Evolutionary conservation across 2,113 vertebrate species (phyloP), one percentile per base, ranked within the genome.

Genomic region (Shinisaurus crocodilurus): DNA sequence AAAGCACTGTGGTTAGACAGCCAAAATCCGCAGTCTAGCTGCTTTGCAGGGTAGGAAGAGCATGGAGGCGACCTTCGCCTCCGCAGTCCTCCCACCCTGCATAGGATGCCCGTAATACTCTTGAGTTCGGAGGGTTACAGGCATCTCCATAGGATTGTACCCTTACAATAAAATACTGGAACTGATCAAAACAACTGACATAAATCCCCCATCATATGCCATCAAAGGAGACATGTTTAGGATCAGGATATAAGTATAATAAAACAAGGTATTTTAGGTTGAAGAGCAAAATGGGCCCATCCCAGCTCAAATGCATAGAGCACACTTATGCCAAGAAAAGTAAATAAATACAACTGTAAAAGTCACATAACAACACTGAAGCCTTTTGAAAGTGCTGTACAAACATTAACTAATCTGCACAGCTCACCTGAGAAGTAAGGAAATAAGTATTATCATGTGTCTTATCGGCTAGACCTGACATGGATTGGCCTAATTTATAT

Each of bases 351-450:
- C 20, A 93, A 85, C 81, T 81, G 77, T 81, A 89, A 90, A 88
- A 74, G 92, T 74, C 54, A 89, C 67, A 60, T 48, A 89, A 4
- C 89, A 89, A 87, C 90, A 86, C 90, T 89, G 91, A 60, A 18
- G 80, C 80, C 89, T 93, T 94, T 94, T 83, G 91, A 91, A 94
- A 96, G 85, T 0, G 0, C 4, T 92, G 34, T 92, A 81, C 94
- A 95, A 96, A 95, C 91, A 94, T 94, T 93, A 95, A 95, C 94
- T 93, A 95, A 92, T 65, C 79, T 77, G 72, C 0, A 1, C 16
- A 85, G 82, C 63, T 93, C 89, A 94, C 90, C 91, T 72, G 86
- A 93, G 89, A 83, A 87, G 43, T 20, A 94, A 91, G 90, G 90
- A 90, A 91, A 87, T 84, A 72, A 48, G 82, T 81, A 91, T 95